Base-by-base conservation (phyloP, 2,797 vertebrate species). In the Orientallactaga sibirica region DNA sequence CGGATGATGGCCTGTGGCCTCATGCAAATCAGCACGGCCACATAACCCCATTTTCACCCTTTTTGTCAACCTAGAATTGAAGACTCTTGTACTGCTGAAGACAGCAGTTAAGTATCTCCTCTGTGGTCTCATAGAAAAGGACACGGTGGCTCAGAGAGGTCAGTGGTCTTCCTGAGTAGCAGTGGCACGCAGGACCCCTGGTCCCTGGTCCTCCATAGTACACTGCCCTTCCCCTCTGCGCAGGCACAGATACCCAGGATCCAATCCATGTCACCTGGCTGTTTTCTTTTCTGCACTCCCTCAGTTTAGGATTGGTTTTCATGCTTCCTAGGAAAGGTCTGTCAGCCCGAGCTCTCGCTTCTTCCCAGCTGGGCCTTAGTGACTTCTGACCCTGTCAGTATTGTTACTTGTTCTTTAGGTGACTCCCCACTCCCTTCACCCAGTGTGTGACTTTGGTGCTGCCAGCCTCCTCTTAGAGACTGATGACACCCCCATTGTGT, bases 11-110 rank as follows among this genome's bases (percentile, higher is more conserved):
- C 70, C 77, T 22, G 4, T 11, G 79, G 41, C 66, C 86, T 77
- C 86, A 82, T 77, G 92, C 91, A 94, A 77, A 93, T 92, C 73
- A 55, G 12, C 4, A 0, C 33, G 73, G 22, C 92, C 92, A 73
- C 67, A 70, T 61, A 68, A 58, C 85, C 87, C 76, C 79, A 70
- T 48, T 80, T 52, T 61, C 41, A 37, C 48, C 41, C 76, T 48
- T 88, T 92, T 71, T 55, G 41, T 79, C 64, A 92, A 66, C 76
- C 70, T 94, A 79, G 68, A 79, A 9, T 2, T 20, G 27, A 85
- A 85, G 73, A 71, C 37, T 93, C 82, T 73, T 81, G 41, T 25
- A 52, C 61, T 71, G 58, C 78, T 71, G 24, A 70, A 80, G 80
- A 73, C 62, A 84, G 74, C 75, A 64, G 19, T 43, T 43, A 55